A percentile compares a stretch with the other conserved stretches of the same genome.
Conservation (phyloP, 2,888 invertebrate species). For the Caenorhabditis virilis region DNA sequence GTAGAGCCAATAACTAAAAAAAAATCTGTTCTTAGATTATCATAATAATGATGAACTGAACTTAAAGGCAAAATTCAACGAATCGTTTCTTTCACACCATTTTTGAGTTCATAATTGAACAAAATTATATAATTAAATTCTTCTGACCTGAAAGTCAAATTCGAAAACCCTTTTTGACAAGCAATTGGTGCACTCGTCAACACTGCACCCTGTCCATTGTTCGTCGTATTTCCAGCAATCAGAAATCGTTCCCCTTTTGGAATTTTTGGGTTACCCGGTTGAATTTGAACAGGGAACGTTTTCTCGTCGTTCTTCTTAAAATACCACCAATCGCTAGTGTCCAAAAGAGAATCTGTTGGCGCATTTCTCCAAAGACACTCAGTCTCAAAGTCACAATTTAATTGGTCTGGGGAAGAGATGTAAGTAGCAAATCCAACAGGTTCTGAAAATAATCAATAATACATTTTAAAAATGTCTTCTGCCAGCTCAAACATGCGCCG, state of each 20-base stretch:
- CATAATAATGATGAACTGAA: too few species aligned
- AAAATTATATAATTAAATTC: too few species aligned
- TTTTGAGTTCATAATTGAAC: too few species aligned
- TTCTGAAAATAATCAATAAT: slow-evolving; percentile 34
- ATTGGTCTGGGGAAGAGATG: slow-evolving; percentile 48
- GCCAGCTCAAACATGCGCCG: too few species aligned
- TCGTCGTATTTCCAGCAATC: slow-evolving; percentile 66
- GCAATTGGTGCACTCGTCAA: slow-evolving; percentile 65
- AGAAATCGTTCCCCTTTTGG: slow-evolving; percentile 54
- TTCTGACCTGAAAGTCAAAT: slow-evolving; percentile 58
- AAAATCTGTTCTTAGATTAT: too few species aligned
- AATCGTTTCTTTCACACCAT: background rate
- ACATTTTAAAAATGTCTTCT: background rate
- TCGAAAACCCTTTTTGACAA: slow-evolving; percentile 61
- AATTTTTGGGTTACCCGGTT: slow-evolving; percentile 55
- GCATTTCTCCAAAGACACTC: slow-evolving; percentile 65
- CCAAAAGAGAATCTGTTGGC: slow-evolving; percentile 58
- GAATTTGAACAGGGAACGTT: slow-evolving; percentile 62
- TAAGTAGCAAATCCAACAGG: slow-evolving; percentile 51
- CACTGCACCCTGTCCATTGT: slow-evolving; percentile 57
- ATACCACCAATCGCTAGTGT: slow-evolving; percentile 66
- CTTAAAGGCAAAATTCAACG: too few species aligned
- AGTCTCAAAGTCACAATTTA: slow-evolving; percentile 58
- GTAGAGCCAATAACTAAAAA: slow-evolving; percentile 66
- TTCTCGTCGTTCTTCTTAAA: slow-evolving; percentile 64